phyloP scores from a whole-genome alignment of 30 jellyfish, hydroid and myxozoan species.

The Nemopilema nomurai region DNA sequence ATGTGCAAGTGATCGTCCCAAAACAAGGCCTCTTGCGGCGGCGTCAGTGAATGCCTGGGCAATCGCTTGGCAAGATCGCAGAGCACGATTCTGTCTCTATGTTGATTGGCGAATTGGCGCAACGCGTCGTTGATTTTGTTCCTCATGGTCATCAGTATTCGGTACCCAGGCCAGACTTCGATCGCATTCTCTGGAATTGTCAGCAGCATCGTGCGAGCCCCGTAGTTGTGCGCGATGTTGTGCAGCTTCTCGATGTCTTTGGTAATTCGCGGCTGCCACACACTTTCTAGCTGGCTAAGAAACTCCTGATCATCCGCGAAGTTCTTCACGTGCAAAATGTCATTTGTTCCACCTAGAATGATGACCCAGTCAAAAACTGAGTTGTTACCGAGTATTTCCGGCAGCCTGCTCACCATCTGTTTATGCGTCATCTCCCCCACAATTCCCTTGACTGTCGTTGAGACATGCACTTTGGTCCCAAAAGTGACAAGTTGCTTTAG shows the following conservation, averaged over 20 bases:
- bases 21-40: slow-evolving; percentile 75
- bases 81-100: slow-evolving; percentile 77
- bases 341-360: slow-evolving; percentile 96
- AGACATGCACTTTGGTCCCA: slow-evolving; percentile 54
- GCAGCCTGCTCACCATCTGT: slow-evolving; percentile 92
- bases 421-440: slow-evolving; percentile 99
- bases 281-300: slow-evolving; percentile 86
- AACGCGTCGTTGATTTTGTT: slow-evolving; percentile 79
- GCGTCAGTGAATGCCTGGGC: slow-evolving; percentile 88
- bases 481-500: slow-evolving; percentile 49
- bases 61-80: slow-evolving; percentile 86
- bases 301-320: slow-evolving; percentile 97
- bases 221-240: slow-evolving; percentile 78
- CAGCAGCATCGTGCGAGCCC: slow-evolving; percentile 92
- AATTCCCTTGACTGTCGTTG: slow-evolving; percentile 84
- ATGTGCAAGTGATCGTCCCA: slow-evolving; percentile 99
- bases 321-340: slow-evolving; percentile 94
- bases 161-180: slow-evolving; percentile 97
- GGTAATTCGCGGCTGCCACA: slow-evolving; percentile 97
- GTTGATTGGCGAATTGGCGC: slow-evolving; percentile 73
- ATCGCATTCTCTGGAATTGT: slow-evolving; percentile 97
- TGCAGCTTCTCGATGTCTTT: slow-evolving; percentile 93
- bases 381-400: slow-evolving; percentile 91
- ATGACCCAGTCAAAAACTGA: slow-evolving; percentile 90
- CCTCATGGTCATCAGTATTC: slow-evolving; percentile 83